Evolutionary conservation across 2,888 invertebrate species (phyloP), one percentile per base, ranked within the genome.

Genomic region (Actias luna): DNA sequence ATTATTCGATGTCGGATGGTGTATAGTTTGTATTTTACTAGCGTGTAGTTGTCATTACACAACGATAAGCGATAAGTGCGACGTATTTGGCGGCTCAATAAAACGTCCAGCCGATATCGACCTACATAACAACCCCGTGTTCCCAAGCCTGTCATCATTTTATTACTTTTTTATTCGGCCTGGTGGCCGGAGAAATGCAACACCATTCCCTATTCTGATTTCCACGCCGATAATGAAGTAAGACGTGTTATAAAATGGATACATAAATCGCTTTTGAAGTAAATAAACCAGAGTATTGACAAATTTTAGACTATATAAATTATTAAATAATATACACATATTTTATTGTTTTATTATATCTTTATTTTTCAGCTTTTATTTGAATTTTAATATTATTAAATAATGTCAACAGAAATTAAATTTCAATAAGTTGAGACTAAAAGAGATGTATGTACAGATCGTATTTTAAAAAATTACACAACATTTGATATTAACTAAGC

Each of bases 141-240:
- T 92, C 91, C 89, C 92, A 89, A 87, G 88, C 88, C 76, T 85
- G 89, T 85, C 87, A 86, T 85, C 82, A 79, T 82, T 91, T 91
- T 91, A 92, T 88, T 85, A 86, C 89, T 87, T 89, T 92, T 91
- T 92, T 90, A 92, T 92, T 89, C 82, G 83, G 81, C 81, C 83
- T 84, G 84, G 84, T 88, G 82, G 82, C 79, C 73, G 77, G 79
- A 86, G 89, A 89, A 89, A 91, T 85, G 88, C 88, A 89, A 89
- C 79, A 89, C 87, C 85, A 84, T 82, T 84, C 85, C 84, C 79
- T 79, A 85, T 84, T 83, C 84, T 77, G 83, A 87, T 88, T 85
- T 87, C 85, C 76, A 80, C 74, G 74, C 70, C 74, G 84, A 87
- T 85, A 86, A 79, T 82, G 75, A 77, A 83, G 77, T 77, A 79